These are phyloP conservation scores for Lithodes maja DNA, from an alignment of 2,888 invertebrate genomes.

Conservation along the genomic window DNA sequence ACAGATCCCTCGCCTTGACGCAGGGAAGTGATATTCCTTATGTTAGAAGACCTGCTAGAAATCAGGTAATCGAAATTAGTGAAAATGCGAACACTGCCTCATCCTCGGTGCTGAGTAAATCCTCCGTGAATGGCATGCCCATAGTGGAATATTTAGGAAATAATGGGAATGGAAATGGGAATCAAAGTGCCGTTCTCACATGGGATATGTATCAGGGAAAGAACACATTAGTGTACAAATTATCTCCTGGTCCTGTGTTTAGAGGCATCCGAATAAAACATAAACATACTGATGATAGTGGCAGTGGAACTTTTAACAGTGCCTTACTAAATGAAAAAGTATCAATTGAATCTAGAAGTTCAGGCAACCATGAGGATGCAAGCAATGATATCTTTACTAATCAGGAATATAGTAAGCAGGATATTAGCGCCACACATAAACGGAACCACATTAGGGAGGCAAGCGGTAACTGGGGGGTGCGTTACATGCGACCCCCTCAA, in stretches of 20 bases:
- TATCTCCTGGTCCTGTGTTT: slow-evolving; percentile 31
- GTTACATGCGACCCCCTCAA: slow-evolving; percentile 9
- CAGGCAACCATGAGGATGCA: background rate
- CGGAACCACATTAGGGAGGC: background rate
- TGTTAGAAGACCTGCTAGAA: background rate
- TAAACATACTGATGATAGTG: too few species aligned
- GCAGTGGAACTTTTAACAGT: background rate
- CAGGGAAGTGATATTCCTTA: background rate
- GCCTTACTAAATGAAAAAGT: too few species aligned
- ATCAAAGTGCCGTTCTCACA: background rate
- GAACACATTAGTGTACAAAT: slow-evolving; percentile 31
- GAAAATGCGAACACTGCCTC: background rate
- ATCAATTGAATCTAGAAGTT: too few species aligned
- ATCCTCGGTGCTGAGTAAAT: background rate
- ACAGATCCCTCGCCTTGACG: background rate
- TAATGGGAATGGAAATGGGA: background rate
- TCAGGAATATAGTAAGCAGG: background rate
- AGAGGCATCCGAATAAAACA: background rate
- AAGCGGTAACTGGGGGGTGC: background rate
- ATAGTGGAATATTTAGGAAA: too few species aligned
- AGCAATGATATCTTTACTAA: background rate
- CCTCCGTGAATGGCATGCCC: background rate
- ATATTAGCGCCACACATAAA: background rate
- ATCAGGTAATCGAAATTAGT: background rate
- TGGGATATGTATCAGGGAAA: slow-evolving; percentile 32